A percentile compares a stretch with the other conserved stretches of the same genome.
phyloP scores from a whole-genome alignment of 2,113 vertebrate genomes.

The Burhinus oedicnemus region DNA sequence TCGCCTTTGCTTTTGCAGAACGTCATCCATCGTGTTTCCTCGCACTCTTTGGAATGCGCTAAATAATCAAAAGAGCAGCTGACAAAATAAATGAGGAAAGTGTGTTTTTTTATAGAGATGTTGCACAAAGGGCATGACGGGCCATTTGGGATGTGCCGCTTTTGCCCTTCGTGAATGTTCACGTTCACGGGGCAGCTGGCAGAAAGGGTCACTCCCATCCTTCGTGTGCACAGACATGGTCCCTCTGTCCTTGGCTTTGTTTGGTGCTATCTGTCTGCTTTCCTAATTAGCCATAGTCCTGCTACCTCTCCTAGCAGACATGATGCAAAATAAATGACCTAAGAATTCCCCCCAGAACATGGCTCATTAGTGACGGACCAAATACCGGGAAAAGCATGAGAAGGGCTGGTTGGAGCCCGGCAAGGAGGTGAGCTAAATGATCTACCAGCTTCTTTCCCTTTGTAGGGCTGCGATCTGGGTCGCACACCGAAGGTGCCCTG shows the following conservation, averaged over 20 bases:
- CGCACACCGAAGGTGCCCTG: background rate
- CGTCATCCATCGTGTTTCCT: background rate
- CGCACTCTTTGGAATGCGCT: background rate
- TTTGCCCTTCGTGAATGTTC: background rate
- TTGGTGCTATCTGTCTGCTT: conserved; percentile 30
- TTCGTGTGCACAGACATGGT: fast-evolving
- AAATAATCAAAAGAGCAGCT: conserved; percentile 61
- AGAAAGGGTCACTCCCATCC: background rate
- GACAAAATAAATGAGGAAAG: conserved; percentile 60
- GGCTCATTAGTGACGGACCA: conserved; percentile 52
- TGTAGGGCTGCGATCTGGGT: background rate
- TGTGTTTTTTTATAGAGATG: background rate
- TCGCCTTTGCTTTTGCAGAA: background rate
- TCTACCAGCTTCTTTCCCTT: conserved; percentile 12
- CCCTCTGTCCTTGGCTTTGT: background rate
- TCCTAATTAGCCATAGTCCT: conserved; percentile 24
- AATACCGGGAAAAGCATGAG: conserved; percentile 9
- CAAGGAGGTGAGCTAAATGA: conserved; percentile 9
- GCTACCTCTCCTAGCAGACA: conserved; percentile 11
- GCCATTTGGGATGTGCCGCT: background rate
- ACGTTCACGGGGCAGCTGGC: background rate
- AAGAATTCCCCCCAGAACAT: conserved; percentile 38
- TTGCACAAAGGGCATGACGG: background rate
- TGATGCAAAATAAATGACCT: conserved; percentile 65
- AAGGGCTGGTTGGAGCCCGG: background rate